Base-by-base conservation (phyloP, 2,797 vertebrate genomes). In the Orestias chungarensis region DNA sequence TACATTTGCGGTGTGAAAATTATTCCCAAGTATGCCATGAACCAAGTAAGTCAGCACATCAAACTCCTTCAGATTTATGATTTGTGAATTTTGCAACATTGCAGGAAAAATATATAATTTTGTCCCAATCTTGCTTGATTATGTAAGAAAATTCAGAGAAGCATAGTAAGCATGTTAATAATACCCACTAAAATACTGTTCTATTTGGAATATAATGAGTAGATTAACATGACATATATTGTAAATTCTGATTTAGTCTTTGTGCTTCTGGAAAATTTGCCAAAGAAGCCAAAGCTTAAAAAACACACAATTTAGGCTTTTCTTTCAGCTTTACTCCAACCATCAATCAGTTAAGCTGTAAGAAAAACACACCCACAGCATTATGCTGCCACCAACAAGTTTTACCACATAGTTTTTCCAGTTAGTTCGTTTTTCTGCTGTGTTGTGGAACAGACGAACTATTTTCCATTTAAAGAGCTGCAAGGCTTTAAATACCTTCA, bases 11-110 rank as follows among this genome's bases (percentile, higher is more conserved):
- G 77, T 67, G 72, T 95, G 88, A 96, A 93, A 33, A 95, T 97
- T 55, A 80, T 96, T 70, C 94, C 95, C 6, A 97, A 97, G 76
- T 97, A 97, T 71, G 94, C 95, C 74, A 93, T 96, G 88, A 97
- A 97, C 87, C 94, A 97, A 92, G 96, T 97, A 73, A 95, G 95
- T 84, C 46, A 71, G 35, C 29, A 40, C 52, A 3, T 55, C 7
- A 12, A 47, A 23, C 31, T 59, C 33, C 33, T 59, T 59, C 31
- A 4, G 31, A 35, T 23, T 59, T 35, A 59, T 59, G 52, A 7
- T 11, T 33, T 35, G 12, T 29, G 10, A 33, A 29, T 54, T 54
- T 54, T 54, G 27, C 25, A 27, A 59, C 18, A 20, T 14, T 4
- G 54, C 33, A 1, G 18, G 11, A 57, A 33, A 35, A 12, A 33